Conservation (phyloP, 1,140 invertebrate species). For the Globodera ellingtonae region DNA sequence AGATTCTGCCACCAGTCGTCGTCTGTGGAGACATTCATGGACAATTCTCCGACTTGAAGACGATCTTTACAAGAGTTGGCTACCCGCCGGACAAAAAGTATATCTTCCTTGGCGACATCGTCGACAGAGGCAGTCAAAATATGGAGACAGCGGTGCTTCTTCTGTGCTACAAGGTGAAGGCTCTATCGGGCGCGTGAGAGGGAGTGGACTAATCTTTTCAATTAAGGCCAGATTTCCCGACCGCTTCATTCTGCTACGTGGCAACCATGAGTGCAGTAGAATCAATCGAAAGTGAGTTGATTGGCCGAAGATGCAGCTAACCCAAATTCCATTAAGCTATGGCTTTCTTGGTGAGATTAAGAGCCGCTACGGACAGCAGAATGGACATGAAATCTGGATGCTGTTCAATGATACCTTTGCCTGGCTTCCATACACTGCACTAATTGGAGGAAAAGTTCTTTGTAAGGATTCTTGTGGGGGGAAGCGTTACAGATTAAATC, state of each 20-base stretch:
- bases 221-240: slow-evolving; percentile 7
- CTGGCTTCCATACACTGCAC: no score
- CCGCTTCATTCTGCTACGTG: slow-evolving; percentile 70
- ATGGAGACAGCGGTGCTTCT: slow-evolving; percentile 34
- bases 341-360: not conserved
- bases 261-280: slow-evolving; percentile 74
- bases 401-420: not conserved
- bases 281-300: slow-evolving; percentile 68
- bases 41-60: slow-evolving; percentile 69
- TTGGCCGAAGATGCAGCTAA: not conserved
- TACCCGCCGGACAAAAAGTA: slow-evolving; percentile 66
- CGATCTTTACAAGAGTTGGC: slow-evolving; percentile 68
- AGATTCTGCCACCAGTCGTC: slow-evolving; percentile 65
- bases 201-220: not conserved
- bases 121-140: slow-evolving; percentile 39
- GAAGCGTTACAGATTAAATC: no score
- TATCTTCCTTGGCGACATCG: slow-evolving; percentile 41
- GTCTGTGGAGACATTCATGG: slow-evolving; percentile 70
- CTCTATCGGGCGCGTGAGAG: not conserved
- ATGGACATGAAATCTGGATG: not conserved
- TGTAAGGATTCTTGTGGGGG: no score
- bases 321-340: not conserved
- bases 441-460: no score
- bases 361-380: not conserved
- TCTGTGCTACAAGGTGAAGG: slow-evolving; percentile 25